phyloP scores from a whole-genome alignment of 2,888 invertebrate species.

The Bugulina stolonifera region DNA sequence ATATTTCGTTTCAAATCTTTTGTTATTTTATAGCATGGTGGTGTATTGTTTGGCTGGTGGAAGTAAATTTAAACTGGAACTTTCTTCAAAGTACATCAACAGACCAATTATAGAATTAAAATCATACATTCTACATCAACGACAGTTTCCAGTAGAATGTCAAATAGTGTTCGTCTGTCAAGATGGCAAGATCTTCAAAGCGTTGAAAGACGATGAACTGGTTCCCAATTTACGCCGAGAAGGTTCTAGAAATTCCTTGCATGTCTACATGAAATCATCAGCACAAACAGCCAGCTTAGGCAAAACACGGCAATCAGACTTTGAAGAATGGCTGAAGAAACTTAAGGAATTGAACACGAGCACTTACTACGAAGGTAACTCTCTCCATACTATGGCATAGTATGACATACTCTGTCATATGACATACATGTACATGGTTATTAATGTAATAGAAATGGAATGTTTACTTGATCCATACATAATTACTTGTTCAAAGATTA shows the following conservation, averaged over 20 bases:
- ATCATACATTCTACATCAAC: not conserved
- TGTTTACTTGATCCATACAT: too few relatives aligned
- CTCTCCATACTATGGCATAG: too few relatives aligned
- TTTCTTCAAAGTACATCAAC: not conserved
- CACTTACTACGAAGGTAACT: not conserved
- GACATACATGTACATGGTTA: too few relatives aligned
- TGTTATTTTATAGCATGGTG: not conserved
- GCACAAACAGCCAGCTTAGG: not conserved
- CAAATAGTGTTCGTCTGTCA: not conserved
- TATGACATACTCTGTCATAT: too few relatives aligned
- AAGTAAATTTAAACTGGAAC: not conserved
- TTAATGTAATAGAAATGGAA: too few relatives aligned
- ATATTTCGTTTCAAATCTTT: too few relatives aligned
- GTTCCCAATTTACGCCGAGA: not conserved
- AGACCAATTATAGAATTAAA: not conserved
- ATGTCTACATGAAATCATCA: not conserved
- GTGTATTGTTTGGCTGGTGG: not conserved
- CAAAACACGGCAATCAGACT: slow-evolving; percentile 13
- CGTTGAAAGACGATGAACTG: not conserved
- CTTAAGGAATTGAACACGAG: not conserved
- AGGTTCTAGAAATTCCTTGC: not conserved
- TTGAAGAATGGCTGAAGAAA: slow-evolving; percentile 9
- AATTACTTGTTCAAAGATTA: too few relatives aligned
- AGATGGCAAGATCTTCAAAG: not conserved
- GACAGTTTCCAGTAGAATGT: not conserved